A percentile compares a stretch with the other conserved stretches of the same genome.
Evolutionary conservation across 2,888 invertebrate genomes (phyloP).

Genomic region (Acronicta alni): DNA sequence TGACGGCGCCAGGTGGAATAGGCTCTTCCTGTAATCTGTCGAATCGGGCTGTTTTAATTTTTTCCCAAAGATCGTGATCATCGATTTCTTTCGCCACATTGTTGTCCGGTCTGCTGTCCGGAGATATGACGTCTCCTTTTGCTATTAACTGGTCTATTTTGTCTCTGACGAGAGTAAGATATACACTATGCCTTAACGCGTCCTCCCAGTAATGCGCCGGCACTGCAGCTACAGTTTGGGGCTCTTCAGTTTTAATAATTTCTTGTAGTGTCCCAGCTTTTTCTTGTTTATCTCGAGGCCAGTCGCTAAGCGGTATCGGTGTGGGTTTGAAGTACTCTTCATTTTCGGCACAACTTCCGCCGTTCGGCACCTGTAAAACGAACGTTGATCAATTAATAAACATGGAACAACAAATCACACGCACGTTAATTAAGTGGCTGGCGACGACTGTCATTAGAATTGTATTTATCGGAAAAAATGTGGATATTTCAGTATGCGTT

Average conservation of each 20-base stretch:
- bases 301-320: conserved; percentile 80
- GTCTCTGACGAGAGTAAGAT: conserved; percentile 90
- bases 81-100: conserved; percentile 73
- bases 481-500: conserved; percentile 80
- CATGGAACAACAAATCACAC: conserved; percentile 42
- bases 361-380: conserved; percentile 74
- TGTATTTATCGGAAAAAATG: conserved; percentile 64
- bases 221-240: conserved; percentile 62
- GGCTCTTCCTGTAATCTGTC: conserved; percentile 78
- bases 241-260: conserved; percentile 63
- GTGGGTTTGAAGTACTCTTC: conserved; percentile 80
- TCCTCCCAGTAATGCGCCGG: conserved; percentile 91
- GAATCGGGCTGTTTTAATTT: conserved; percentile 84
- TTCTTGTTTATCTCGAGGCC: conserved; percentile 68
- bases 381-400: conserved; percentile 39
- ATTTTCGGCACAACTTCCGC: conserved; percentile 67
- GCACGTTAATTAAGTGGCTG: conserved; percentile 48
- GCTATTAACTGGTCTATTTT: conserved; percentile 87
- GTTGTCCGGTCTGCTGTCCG: conserved; percentile 67
- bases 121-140: conserved; percentile 69
- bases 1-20: conserved; percentile 90
- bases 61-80: conserved; percentile 85
- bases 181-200: conserved; percentile 91
- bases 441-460: conserved; percentile 46
- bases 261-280: conserved; percentile 71